Evolutionary conservation across 2,888 invertebrate species (phyloP).

Genomic region (Torymus aiolomorphi): DNA sequence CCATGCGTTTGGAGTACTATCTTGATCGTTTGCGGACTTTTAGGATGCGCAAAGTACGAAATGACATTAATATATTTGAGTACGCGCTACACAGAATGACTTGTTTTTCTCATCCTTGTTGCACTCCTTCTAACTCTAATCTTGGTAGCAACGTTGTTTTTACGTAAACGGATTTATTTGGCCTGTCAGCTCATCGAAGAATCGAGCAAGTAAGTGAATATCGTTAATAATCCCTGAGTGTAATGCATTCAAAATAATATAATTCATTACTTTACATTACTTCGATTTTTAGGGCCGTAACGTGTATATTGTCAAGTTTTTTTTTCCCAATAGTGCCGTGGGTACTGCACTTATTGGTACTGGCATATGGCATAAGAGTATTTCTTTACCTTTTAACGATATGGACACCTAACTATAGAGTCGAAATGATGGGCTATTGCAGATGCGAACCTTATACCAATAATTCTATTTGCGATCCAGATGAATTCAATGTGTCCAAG

Average conservation of each 20-base stretch:
- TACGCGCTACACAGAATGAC: slow-evolving; percentile 76
- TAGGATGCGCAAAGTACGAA: slow-evolving; percentile 80
- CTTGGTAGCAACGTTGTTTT: slow-evolving; percentile 86
- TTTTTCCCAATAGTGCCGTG: slow-evolving; percentile 95
- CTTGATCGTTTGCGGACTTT: slow-evolving; percentile 82
- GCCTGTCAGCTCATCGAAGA: slow-evolving; percentile 95
- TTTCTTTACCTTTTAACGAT: slow-evolving; percentile 85
- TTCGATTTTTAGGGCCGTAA: slow-evolving; percentile 86
- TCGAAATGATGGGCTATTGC: slow-evolving; percentile 77
- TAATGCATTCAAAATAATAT: too few relatives aligned
- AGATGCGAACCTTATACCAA: slow-evolving; percentile 77
- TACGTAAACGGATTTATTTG: slow-evolving; percentile 89
- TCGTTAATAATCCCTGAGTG: not conserved
- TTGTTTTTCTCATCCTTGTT: slow-evolving; percentile 82
- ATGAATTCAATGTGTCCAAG: slow-evolving; percentile 78
- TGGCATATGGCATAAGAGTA: slow-evolving; percentile 84
- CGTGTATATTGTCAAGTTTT: slow-evolving; percentile 88
- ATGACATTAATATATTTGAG: slow-evolving; percentile 56
- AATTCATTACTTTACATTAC: too few relatives aligned
- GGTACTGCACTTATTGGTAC: slow-evolving; percentile 85
- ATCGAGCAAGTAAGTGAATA: slow-evolving; percentile 85
- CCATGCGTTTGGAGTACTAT: slow-evolving; percentile 93
- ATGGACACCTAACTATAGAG: slow-evolving; percentile 80
- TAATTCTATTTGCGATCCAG: slow-evolving; percentile 79
- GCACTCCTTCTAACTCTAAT: slow-evolving; percentile 81